Evolutionary conservation across 37 sponge, comb jelly and placozoan genomes (phyloP).

Genomic region (Petrosia ficiformis): DNA sequence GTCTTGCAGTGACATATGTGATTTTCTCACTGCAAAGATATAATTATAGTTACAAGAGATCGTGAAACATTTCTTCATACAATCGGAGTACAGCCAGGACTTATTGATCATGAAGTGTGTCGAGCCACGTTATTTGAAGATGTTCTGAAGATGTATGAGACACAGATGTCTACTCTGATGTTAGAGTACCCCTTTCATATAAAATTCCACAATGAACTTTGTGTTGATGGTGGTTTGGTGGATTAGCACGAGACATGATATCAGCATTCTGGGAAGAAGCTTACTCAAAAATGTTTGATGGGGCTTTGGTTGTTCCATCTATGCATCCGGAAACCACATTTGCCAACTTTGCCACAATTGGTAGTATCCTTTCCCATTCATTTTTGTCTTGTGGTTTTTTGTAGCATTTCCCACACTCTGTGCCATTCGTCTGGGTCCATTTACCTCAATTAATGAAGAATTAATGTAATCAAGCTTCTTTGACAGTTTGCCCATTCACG

Average conservation of each 20-base stretch:
- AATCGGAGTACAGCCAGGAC: too few relatives aligned
- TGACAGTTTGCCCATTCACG: too few relatives aligned
- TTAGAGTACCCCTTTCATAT: not conserved
- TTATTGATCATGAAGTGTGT: too few relatives aligned
- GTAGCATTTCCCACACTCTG: not conserved
- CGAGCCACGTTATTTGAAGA: not conserved
- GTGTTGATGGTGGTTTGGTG: constrained; percentile 20
- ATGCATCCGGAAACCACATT: not conserved
- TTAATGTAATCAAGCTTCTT: too few relatives aligned
- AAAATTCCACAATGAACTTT: not conserved
- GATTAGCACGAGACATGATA: constrained; percentile 13
- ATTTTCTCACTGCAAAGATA: too few relatives aligned
- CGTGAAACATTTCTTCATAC: too few relatives aligned
- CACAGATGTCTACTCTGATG: too few relatives aligned
- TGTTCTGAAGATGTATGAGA: not conserved
- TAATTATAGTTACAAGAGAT: too few relatives aligned
- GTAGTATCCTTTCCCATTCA: not conserved
- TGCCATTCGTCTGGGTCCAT: not conserved
- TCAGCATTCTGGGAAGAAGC: constrained; percentile 24
- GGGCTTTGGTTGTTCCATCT: not conserved
- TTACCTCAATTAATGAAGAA: too few relatives aligned
- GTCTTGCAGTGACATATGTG: too few relatives aligned
- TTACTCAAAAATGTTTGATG: not conserved
- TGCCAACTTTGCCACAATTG: not conserved
- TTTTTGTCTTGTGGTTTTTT: not conserved